Base-by-base conservation (phyloP, 2,888 invertebrate species). In the Hipparchia sbordonii region DNA sequence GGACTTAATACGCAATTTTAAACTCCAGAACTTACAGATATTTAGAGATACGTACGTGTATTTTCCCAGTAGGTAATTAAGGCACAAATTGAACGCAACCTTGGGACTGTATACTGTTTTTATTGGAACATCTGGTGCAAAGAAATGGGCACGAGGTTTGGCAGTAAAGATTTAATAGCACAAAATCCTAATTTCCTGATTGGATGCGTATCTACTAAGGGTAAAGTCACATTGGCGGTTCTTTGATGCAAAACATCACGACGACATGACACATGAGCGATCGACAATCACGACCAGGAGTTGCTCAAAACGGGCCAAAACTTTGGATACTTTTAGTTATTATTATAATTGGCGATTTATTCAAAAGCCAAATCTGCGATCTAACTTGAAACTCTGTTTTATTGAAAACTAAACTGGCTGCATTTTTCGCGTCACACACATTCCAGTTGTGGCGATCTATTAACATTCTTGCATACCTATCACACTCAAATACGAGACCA, bases 131-230 rank as follows among this genome's bases (percentile, higher is more conserved):
- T 75, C 73, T 75, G 72, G 51, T 70, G 72, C 62, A 68, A 48
- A 66, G 54, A 77, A 77, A 75, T 61, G 72, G 71, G 74, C 67
- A 68, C 77, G 69, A 77, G 74, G 77, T 73, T 65, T 45, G 52
- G 68, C 68, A 70, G 71, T 77, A 73, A 74, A 76, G 23, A 9
- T 66, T 74, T 73, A 75, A 74, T 71, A 68, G 73, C 72, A 66
- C 69, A 48, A 71, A 71, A 73, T 73, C 71, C 54, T 69, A 61
- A 74, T 67, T 73, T 70, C 72, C 73, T 54, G 54, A 54, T n/a
- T 54, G 54, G 48, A 48, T 48, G 54, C 54, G 12, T 9, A 54
- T 2, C 54, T 54, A n/a, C 5, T 54, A 6, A 48, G 6, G 48
- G 48, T 48, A 8, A 3, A 48, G 8, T 39, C 23, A 57, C 13